These are phyloP conservation scores for Ruditapes philippinarum DNA, from an alignment of 1,140 invertebrate species.

Conservation along the genomic window DNA sequence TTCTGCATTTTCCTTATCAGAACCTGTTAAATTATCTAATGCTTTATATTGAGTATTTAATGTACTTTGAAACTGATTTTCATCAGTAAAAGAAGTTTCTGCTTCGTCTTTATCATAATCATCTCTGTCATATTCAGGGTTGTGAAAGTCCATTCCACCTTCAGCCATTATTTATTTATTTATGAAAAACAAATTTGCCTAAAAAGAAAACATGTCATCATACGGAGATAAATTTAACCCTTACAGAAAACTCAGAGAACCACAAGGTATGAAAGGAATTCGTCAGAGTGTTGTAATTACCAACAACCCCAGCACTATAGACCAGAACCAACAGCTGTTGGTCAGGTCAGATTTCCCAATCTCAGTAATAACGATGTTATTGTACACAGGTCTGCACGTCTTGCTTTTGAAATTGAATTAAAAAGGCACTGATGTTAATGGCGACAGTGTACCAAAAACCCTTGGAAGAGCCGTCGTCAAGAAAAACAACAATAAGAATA, in stretches of 20 bases:
- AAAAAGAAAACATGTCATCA: conserved; percentile 44
- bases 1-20: not conserved
- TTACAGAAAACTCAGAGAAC: too few relatives aligned
- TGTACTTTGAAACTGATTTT: conserved; percentile 29
- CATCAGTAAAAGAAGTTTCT: too few relatives aligned
- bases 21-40: conserved; percentile 18
- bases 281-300: conserved; percentile 60
- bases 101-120: not conserved
- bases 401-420: conserved; percentile 44
- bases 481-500: conserved; percentile 55
- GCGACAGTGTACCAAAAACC: conserved; percentile 40
- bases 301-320: conserved; percentile 59
- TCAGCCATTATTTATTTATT: conserved; percentile 42
- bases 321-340: conserved; percentile 44
- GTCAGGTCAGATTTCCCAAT: conserved; percentile 67
- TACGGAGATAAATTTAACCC: conserved; percentile 54
- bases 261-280: too few relatives aligned
- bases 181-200: not conserved
- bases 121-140: conserved; percentile 5
- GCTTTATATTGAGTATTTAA: conserved; percentile 31
- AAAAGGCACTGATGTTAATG: conserved; percentile 34
- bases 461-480: conserved; percentile 44
- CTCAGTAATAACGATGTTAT: conserved; percentile 49
- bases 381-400: conserved; percentile 38
- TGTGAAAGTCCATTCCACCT: conserved; percentile 10